A percentile compares a stretch with the other conserved stretches of the same genome.
Evolutionary conservation across 2,888 invertebrate species (phyloP).

Genomic region (Diogma glabrata): DNA sequence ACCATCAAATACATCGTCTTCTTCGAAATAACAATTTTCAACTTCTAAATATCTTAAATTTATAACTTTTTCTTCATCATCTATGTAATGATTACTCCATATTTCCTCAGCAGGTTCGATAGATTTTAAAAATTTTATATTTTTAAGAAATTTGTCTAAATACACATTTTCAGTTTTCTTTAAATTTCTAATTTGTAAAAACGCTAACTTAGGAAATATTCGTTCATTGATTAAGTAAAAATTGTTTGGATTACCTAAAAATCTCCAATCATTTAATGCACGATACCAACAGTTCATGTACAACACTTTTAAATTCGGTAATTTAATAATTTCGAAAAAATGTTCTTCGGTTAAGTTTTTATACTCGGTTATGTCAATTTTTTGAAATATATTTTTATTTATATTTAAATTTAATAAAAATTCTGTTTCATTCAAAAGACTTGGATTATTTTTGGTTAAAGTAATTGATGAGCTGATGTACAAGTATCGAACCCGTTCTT

Average conservation of each 20-base stretch:
- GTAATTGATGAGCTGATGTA: neutral
- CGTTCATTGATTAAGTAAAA: neutral
- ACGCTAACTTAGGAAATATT: neutral
- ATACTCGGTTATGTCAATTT: neutral
- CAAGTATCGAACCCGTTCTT: neutral
- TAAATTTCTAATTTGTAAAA: neutral
- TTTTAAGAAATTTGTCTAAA: neutral
- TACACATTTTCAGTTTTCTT: neutral
- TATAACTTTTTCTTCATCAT: no score
- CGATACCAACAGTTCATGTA: conserved; percentile 1
- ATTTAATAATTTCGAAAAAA: neutral
- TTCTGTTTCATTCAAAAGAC: no score
- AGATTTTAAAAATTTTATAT: neutral
- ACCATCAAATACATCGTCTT: neutral
- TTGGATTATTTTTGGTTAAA: neutral
- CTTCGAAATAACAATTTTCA: neutral
- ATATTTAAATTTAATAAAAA: neutral
- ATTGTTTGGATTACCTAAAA: neutral
- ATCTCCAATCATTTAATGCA: neutral
- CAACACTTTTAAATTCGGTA: neutral
- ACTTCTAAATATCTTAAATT: neutral
- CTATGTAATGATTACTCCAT: no score
- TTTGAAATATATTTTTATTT: neutral
- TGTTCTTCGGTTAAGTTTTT: no score
- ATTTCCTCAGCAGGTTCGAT: no score